phyloP scores from a whole-genome alignment of 2,888 invertebrate genomes.

The Chelonus formosanus region DNA sequence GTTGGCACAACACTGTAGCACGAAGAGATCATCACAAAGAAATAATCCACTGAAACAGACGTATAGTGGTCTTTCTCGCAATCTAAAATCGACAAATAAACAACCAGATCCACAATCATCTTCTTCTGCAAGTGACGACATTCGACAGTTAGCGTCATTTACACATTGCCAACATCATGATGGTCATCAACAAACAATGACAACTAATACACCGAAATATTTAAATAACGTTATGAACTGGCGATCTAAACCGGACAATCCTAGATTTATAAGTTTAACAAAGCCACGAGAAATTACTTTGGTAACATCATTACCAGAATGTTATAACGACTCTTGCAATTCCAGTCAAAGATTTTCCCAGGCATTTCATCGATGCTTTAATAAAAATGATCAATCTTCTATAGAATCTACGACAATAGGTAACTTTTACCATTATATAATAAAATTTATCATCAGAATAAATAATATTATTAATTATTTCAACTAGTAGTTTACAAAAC shows the following conservation, averaged over 20 bases:
- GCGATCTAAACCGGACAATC: not conserved
- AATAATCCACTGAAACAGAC: constrained; percentile 49
- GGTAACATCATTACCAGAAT: constrained; percentile 27
- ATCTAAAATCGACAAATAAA: constrained; percentile 45
- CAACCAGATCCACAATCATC: constrained; percentile 49
- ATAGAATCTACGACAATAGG: constrained; percentile 41
- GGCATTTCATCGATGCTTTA: constrained; percentile 15
- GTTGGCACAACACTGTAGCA: constrained; percentile 62
- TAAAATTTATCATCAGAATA: too few relatives aligned
- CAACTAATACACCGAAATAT: not conserved
- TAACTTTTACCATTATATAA: constrained; percentile 18
- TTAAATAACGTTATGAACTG: constrained; percentile 7
- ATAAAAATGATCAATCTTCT: constrained; percentile 52
- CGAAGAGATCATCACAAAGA: constrained; percentile 49
- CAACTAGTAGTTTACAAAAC: too few relatives aligned
- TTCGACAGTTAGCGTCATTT: constrained; percentile 42
- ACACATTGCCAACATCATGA: not conserved
- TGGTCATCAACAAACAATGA: not conserved
- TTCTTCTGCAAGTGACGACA: constrained; percentile 56
- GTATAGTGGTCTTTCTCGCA: constrained; percentile 58
- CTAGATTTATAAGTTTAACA: not conserved
- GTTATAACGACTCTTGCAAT: constrained; percentile 39
- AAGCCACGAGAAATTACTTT: constrained; percentile 19
- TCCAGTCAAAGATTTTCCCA: constrained; percentile 42
- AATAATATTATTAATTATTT: too few relatives aligned